Evolutionary conservation across 2,797 vertebrate species (phyloP).

Genomic region (Tapirus indicus): DNA sequence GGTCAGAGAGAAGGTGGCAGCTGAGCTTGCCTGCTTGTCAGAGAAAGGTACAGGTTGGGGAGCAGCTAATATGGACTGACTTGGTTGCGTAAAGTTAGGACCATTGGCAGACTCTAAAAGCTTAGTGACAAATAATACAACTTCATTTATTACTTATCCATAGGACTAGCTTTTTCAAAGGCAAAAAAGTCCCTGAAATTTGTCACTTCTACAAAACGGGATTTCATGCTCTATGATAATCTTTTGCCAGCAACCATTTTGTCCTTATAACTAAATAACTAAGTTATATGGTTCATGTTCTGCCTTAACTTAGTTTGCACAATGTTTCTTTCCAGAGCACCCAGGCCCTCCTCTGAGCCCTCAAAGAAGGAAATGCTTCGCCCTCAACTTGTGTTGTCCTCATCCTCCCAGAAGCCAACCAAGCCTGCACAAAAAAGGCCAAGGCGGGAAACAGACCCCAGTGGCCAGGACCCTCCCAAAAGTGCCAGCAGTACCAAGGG

Average conservation of each 20-base stretch:
- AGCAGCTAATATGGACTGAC: too few relatives aligned
- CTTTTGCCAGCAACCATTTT: background rate
- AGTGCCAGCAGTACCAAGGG: conserved; percentile 76
- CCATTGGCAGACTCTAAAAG: background rate
- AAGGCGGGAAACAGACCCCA: conserved; percentile 65
- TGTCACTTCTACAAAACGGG: background rate
- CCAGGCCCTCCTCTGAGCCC: conserved; percentile 82
- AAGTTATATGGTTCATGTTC: background rate
- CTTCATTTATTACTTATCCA: background rate
- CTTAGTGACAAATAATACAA: background rate
- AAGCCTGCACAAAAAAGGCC: conserved; percentile 86
- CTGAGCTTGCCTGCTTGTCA: background rate
- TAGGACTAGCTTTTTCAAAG: background rate
- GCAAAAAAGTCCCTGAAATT: conserved; percentile 59
- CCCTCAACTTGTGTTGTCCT: conserved; percentile 46
- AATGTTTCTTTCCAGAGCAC: conserved; percentile 77
- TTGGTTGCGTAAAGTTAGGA: background rate
- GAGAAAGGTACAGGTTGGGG: background rate
- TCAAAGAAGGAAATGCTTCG: conserved; percentile 87
- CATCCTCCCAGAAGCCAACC: conserved; percentile 82
- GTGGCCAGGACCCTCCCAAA: conserved; percentile 71
- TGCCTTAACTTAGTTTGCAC: background rate
- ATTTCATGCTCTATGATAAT: background rate
- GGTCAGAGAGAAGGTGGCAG: background rate
- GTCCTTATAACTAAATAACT: background rate